Percentiles rank a stretch among this genome's conserved stretches.
phyloP scores from a whole-genome alignment of 2,888 invertebrate genomes.

The Drosophila paracracens region DNA sequence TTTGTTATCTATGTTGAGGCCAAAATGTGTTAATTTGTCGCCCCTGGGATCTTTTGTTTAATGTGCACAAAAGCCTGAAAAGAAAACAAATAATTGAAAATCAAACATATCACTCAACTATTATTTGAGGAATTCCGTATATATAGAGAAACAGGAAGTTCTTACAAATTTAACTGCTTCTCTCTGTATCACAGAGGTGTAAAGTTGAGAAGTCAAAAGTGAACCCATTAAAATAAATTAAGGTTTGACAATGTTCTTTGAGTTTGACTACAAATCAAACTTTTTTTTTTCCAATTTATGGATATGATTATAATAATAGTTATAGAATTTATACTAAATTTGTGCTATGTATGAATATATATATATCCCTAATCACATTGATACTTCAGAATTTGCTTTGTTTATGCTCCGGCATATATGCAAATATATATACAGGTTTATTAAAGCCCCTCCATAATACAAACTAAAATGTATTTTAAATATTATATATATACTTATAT shows the following conservation, averaged over 20 bases:
- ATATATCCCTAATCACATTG: neutral
- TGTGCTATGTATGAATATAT: neutral
- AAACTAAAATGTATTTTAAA: neutral
- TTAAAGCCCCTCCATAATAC: neutral
- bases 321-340: neutral
- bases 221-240: neutral
- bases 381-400: neutral
- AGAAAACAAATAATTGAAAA: slow-evolving; percentile 3
- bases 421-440: slow-evolving; percentile 1
- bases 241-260: neutral
- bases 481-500: neutral
- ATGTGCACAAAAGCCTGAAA: neutral
- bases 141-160: neutral
- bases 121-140: neutral
- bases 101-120: neutral
- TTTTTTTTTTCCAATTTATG: neutral
- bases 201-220: neutral
- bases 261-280: neutral
- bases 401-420: neutral
- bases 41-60: neutral
- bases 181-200: neutral
- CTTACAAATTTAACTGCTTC: too few species aligned
- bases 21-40: slow-evolving; percentile 38
- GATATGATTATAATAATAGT: too few species aligned
- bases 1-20: slow-evolving; percentile 5